Evolutionary conservation across 2,888 invertebrate species (phyloP).

Genomic region (Eurytoma californica): DNA sequence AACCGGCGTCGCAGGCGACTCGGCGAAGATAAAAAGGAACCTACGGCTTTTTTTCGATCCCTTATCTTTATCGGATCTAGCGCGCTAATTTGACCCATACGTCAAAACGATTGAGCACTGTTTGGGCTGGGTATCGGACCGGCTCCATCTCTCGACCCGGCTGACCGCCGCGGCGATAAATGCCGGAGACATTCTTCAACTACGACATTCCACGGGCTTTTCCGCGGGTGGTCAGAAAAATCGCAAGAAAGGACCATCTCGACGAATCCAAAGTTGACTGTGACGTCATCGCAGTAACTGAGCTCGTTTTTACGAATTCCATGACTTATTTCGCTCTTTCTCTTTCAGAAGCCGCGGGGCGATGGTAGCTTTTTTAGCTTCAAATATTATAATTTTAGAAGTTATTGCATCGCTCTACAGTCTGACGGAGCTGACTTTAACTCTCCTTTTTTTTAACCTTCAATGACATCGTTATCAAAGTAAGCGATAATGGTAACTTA

Average conservation of each 20-base stretch:
- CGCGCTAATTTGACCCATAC: conserved; percentile 19
- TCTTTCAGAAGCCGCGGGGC: no score
- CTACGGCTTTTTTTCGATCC: not conserved
- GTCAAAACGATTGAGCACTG: not conserved
- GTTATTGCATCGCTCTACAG: not conserved
- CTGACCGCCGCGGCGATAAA: conserved; percentile 15
- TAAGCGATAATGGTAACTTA: not conserved
- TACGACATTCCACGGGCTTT: not conserved
- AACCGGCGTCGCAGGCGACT: not conserved
- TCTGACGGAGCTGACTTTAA: not conserved
- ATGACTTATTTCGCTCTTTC: no score
- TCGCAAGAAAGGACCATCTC: no score
- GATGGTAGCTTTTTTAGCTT: no score
- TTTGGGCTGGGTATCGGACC: not conserved
- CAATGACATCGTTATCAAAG: conserved; percentile 21
- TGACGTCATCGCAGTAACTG: no score
- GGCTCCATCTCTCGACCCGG: conserved; percentile 21
- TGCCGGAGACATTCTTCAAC: not conserved
- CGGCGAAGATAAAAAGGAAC: not conserved
- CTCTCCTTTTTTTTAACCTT: not conserved
- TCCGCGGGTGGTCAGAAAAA: no score
- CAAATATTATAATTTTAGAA: not conserved
- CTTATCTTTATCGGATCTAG: conserved; percentile 12
- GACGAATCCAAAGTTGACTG: no score
- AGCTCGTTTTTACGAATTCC: no score